phyloP scores from a whole-genome alignment of 2,113 vertebrate species.

The Embiotoca jacksoni region DNA sequence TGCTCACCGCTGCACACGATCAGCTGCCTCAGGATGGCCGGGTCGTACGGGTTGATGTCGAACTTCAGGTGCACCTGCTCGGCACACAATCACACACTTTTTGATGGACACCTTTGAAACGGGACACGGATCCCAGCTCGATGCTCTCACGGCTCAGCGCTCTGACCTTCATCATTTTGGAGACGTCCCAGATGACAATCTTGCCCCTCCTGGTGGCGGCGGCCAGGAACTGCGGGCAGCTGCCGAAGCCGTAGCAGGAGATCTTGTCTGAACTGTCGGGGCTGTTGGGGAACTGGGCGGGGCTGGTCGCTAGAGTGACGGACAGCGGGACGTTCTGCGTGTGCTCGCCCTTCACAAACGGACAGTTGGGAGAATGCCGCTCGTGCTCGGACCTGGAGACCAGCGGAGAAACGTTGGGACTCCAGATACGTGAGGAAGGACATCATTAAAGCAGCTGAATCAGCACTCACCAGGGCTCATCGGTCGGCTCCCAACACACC shows the following conservation, averaged over 20 bases:
- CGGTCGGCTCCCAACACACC: slow-evolving; percentile 99
- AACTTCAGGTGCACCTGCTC: slow-evolving; percentile 97
- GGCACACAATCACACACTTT: slow-evolving; percentile 30
- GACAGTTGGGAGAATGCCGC: slow-evolving; percentile 98
- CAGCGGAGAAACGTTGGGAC: neutral
- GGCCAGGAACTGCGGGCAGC: slow-evolving; percentile 97
- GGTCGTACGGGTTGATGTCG: slow-evolving; percentile 98
- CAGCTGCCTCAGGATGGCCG: slow-evolving; percentile 94
- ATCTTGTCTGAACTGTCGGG: slow-evolving; percentile 95
- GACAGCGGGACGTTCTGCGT: slow-evolving; percentile 99
- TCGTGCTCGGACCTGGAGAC: slow-evolving; percentile 95
- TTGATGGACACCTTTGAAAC: neutral
- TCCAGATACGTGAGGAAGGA: neutral
- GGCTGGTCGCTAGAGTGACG: slow-evolving; percentile 96
- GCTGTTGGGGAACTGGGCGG: slow-evolving; percentile 95
- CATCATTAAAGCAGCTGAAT: too few species aligned
- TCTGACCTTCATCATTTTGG: slow-evolving; percentile 98
- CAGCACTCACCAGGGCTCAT: slow-evolving; percentile 94
- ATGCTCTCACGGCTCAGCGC: neutral
- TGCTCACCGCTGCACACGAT: slow-evolving; percentile 91
- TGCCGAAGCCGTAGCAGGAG: slow-evolving; percentile 96
- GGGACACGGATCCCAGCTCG: neutral
- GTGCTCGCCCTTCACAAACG: slow-evolving; percentile 98
- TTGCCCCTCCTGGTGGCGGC: slow-evolving; percentile 97
- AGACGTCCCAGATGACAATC: slow-evolving; percentile 99